phyloP scores from a whole-genome alignment of 2,888 invertebrate species.

The Tanytarsus gracilentus region DNA sequence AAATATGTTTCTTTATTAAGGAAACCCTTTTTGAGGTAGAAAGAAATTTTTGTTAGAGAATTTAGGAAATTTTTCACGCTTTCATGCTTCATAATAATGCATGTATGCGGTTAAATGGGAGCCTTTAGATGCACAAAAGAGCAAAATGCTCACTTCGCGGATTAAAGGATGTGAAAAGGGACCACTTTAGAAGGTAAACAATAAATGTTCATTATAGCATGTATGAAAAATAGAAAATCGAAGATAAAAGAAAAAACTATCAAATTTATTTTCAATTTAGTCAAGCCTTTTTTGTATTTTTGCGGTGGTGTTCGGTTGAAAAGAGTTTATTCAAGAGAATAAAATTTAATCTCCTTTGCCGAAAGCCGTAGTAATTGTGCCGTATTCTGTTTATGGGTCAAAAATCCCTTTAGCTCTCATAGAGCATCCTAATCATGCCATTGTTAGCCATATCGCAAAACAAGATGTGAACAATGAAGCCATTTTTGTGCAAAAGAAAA shows the following conservation, averaged over 20 bases:
- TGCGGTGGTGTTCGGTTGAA: slow-evolving; percentile 1
- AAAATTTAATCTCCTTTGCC: slow-evolving; percentile 15
- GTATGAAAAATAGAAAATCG: not conserved
- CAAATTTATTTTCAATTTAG: slow-evolving; percentile 16
- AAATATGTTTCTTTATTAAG: not conserved
- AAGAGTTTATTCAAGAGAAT: slow-evolving; percentile 14
- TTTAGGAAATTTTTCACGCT: too few species aligned
- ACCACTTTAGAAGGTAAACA: slow-evolving; percentile 19
- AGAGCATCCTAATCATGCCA: not conserved
- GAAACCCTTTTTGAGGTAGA: slow-evolving; percentile 2
- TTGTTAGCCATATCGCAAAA: not conserved
- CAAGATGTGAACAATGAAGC: slow-evolving; percentile 3
- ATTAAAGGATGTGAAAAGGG: slow-evolving; percentile 18
- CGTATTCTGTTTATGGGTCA: slow-evolving; percentile 20
- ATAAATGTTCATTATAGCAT: slow-evolving; percentile 11
- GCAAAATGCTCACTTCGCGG: slow-evolving; percentile 22
- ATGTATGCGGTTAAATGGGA: not conserved
- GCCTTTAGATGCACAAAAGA: not conserved
- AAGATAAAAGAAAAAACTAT: too few species aligned
- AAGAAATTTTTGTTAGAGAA: too few species aligned
- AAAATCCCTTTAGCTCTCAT: not conserved
- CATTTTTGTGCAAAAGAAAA: not conserved
- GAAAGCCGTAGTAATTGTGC: not conserved
- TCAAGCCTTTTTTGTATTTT: slow-evolving; percentile 15
- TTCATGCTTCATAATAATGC: slow-evolving; percentile 20